phyloP scores from a whole-genome alignment of 2,113 vertebrate genomes.

The Tor tambroides region DNA sequence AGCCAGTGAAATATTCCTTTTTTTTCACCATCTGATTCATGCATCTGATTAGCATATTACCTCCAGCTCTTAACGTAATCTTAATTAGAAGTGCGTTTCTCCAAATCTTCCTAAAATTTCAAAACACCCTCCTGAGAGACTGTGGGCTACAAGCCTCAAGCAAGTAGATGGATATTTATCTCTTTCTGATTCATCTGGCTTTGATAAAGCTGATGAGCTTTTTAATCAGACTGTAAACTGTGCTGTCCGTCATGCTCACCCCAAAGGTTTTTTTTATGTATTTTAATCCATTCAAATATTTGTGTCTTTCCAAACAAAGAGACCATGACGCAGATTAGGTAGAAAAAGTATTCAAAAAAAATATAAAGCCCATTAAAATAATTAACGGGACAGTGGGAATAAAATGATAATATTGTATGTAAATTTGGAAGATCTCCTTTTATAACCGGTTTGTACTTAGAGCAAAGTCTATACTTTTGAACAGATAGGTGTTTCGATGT shows the following conservation, averaged over 20 bases:
- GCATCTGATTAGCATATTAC: not conserved
- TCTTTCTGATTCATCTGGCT: not conserved
- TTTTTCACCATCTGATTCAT: not conserved
- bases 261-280: not conserved
- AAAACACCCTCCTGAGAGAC: conserved; percentile 32
- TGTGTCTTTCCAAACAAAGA: conserved; percentile 9
- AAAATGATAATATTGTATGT: not conserved
- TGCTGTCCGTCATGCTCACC: not conserved
- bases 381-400: not conserved
- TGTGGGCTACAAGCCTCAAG: not conserved
- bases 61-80: conserved; percentile 2
- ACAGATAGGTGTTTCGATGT: conserved; percentile 20
- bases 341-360: not conserved
- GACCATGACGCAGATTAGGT: not conserved
- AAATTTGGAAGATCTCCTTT: not conserved
- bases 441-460: not conserved
- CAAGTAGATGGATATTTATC: not conserved
- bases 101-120: conserved; percentile 4
- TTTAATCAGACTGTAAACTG: conserved; percentile 8
- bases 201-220: conserved; percentile 37
- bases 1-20: not conserved
- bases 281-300: not conserved
- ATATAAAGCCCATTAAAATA: not conserved
- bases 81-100: conserved; percentile 26
- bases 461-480: conserved; percentile 32